Evolutionary conservation across 1,140 invertebrate species (phyloP).

Genomic region (Trinorchestia longiramus): DNA sequence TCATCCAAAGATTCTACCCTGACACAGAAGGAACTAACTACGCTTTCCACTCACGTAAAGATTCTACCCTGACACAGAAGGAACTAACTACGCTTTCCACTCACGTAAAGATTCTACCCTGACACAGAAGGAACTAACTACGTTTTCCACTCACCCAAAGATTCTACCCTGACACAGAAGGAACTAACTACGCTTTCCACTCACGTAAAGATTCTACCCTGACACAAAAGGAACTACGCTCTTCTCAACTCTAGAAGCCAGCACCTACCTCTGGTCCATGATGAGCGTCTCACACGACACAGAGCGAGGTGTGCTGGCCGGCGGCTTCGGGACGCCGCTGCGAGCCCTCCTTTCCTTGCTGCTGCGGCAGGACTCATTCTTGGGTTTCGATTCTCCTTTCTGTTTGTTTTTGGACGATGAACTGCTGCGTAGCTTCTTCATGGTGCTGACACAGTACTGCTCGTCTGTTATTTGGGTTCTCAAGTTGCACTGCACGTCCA

Average conservation of each 20-base stretch:
- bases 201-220: background rate
- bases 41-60: too few relatives aligned
- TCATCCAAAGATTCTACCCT: too few relatives aligned
- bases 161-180: too few relatives aligned
- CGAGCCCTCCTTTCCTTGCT: background rate
- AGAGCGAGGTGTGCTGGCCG: background rate
- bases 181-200: too few relatives aligned
- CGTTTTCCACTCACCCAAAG: too few relatives aligned
- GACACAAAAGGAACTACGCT: background rate
- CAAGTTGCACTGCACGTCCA: background rate
- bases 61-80: too few relatives aligned
- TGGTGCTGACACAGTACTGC: background rate
- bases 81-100: too few relatives aligned
- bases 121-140: too few relatives aligned
- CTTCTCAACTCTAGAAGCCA: background rate
- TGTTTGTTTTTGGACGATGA: background rate
- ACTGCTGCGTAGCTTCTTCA: background rate
- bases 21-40: too few relatives aligned
- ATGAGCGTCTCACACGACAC: conserved; percentile 47
- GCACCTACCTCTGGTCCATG: background rate
- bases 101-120: too few relatives aligned
- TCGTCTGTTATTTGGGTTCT: background rate
- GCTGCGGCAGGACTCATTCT: background rate
- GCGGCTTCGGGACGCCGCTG: background rate
- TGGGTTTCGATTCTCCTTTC: background rate